Base-by-base conservation (phyloP, 92 coral and sea anemone species). In the Isaurus tuberculatus region DNA sequence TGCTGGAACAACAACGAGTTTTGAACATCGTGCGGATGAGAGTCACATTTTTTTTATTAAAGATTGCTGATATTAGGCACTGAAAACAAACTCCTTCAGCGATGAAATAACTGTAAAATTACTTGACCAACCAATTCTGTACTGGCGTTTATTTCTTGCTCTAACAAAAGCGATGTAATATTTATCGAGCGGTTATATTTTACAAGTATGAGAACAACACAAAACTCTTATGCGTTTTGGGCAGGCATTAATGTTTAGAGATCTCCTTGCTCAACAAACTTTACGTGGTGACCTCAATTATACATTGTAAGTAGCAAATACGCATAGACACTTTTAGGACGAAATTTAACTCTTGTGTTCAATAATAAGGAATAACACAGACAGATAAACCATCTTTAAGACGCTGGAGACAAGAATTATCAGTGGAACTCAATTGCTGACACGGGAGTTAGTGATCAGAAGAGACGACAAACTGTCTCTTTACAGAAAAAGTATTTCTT, bases 101-200 rank as follows among this genome's bases (percentile, higher is more conserved):
- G 32, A 26, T 19, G 34, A 72, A 72, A 43, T 36, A 61, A 77
- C 63, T 33, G 25, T 51, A 36, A 25, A 77, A 20, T 57, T 23
- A 29, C 31, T 25, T 8, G 23, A 23, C 34, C n/a, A 30, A 55
- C 20, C 34, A 34, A 36, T 33, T 11, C 69, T 57, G 27, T 13
- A 65, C 57, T 27, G 20, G 25, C 17, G 40, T 43, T 9, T 84
- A 79, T 87, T 88, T 65, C 36, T 74, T 75, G 15, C 49, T 72
- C 63, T 65, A 88, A 88, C 87, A 83, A 75, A 75, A 77, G 44
- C 16, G 23, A 88, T 88, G 73, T 84, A 88, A 84, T 85, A 88
- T 88, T 88, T 72, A 88, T 79, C 65, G 75, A 29, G 69, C 63
- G 83, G 58, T 88, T 88, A 67, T 61, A 33, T 77, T 70, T 23